A percentile compares a stretch with the other conserved stretches of the same genome.
These are phyloP conservation scores for Tympanoctomys barrerae DNA, from an alignment of 2,797 vertebrate genomes.

Conservation along the genomic window DNA sequence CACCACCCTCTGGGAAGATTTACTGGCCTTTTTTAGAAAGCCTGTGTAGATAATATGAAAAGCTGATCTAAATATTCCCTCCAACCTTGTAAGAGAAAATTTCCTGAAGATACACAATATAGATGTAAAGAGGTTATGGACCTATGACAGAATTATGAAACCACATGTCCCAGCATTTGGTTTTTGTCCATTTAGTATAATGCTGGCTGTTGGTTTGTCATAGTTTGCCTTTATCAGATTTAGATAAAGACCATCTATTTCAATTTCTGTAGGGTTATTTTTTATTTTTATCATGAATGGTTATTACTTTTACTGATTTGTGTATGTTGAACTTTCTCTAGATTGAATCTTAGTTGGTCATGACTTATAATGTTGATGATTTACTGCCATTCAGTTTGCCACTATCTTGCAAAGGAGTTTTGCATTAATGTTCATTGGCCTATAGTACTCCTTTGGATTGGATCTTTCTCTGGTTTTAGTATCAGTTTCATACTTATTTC, in stretches of 20 bases:
- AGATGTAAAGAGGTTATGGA: not conserved
- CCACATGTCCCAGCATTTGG: not conserved
- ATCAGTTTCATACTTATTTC: too few relatives aligned
- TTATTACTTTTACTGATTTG: not conserved
- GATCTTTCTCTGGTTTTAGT: too few relatives aligned
- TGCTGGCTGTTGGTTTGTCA: too few relatives aligned
- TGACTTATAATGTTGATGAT: not conserved
- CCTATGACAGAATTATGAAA: not conserved
- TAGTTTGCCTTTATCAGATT: too few relatives aligned
- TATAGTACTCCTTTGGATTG: too few relatives aligned
- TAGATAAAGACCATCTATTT: too few relatives aligned
- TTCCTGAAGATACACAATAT: not conserved
- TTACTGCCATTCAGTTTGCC: not conserved
- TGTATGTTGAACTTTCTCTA: not conserved
- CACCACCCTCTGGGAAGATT: not conserved
- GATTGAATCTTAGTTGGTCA: not conserved
- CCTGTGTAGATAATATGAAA: not conserved
- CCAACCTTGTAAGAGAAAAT: not conserved
- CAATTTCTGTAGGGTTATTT: too few relatives aligned
- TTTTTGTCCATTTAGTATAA: too few relatives aligned
- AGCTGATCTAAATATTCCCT: not conserved
- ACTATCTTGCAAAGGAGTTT: too few relatives aligned
- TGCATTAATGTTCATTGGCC: too few relatives aligned
- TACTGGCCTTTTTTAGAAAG: not conserved
- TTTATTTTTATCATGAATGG: not conserved